Conservation (phyloP, 2,113 vertebrate genomes). For the western clawed frog (Xenopus tropicalis) region DNA sequence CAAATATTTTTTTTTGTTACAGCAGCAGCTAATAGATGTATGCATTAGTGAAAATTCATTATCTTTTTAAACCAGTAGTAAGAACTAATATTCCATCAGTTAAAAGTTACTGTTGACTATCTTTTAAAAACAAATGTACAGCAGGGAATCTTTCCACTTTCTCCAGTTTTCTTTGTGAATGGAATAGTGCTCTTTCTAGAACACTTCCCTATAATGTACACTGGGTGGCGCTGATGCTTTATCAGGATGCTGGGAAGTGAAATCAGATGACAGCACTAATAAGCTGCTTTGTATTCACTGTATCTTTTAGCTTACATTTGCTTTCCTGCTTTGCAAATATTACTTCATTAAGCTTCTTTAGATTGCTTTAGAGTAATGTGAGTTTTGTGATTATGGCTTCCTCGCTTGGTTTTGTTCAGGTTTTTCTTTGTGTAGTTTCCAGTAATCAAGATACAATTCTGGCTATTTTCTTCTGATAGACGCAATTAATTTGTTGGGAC, state of each 20-base stretch:
- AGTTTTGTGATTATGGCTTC: slow-evolving; percentile 40
- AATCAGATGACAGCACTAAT: not conserved
- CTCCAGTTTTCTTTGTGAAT: too few species aligned
- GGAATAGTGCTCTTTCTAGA: too few species aligned
- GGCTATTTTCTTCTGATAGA: too few species aligned
- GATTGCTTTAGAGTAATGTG: slow-evolving; percentile 53
- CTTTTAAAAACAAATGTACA: too few species aligned
- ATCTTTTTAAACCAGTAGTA: too few species aligned
- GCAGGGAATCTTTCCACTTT: too few species aligned
- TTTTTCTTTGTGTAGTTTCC: not conserved
- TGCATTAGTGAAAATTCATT: too few species aligned
- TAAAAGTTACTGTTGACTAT: too few species aligned
- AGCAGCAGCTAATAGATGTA: too few species aligned
- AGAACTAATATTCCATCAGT: too few species aligned
- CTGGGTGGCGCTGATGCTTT: slow-evolving; percentile 68
- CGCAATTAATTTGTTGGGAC: too few species aligned
- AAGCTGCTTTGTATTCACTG: slow-evolving; percentile 37
- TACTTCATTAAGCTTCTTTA: slow-evolving; percentile 50
- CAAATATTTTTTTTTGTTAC: too few species aligned
- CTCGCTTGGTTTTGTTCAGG: not conserved
- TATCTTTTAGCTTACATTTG: slow-evolving; percentile 37
- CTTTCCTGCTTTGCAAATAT: slow-evolving; percentile 45
- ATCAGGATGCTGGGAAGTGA: slow-evolving; percentile 48
- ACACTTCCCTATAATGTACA: slow-evolving; percentile 51
- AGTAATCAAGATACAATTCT: not conserved